Percentiles rank a stretch among this genome's conserved stretches.
Evolutionary conservation across 2,888 invertebrate species (phyloP).

Genomic region (Globia sparganii): DNA sequence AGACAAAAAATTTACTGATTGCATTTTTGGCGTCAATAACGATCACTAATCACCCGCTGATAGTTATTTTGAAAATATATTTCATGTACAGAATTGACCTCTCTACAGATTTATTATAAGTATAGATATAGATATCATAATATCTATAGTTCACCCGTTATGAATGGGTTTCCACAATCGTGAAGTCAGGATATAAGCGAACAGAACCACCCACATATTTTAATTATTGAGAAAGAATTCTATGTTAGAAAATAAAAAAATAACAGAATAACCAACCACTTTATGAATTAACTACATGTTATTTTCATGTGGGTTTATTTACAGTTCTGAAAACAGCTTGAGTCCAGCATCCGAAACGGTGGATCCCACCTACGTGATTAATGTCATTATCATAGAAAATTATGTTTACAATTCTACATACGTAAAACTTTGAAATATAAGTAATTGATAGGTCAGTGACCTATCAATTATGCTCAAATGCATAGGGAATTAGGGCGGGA

Average conservation of each 20-base stretch:
- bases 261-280: not conserved
- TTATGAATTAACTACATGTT: not conserved
- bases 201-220: slow-evolving; percentile 27
- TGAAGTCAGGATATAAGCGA: slow-evolving; percentile 49
- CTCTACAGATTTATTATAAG: too few species aligned
- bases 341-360: not conserved
- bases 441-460: too few species aligned
- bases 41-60: too few species aligned
- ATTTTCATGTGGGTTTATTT: not conserved
- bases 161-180: slow-evolving; percentile 39
- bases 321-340: slow-evolving; percentile 8
- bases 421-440: not conserved
- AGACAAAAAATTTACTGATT: too few species aligned
- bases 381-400: not conserved
- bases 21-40: too few species aligned
- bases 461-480: too few species aligned
- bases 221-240: slow-evolving; percentile 27
- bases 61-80: too few species aligned
- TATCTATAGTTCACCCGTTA: slow-evolving; percentile 12
- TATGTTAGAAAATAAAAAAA: slow-evolving; percentile 5
- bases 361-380: not conserved
- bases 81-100: too few species aligned
- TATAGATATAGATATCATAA: too few species aligned
- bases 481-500: not conserved
- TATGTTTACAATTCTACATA: not conserved